These are phyloP conservation scores for Anarrhichthys ocellatus DNA, from an alignment of 2,113 vertebrate genomes.

Conservation along the genomic window DNA sequence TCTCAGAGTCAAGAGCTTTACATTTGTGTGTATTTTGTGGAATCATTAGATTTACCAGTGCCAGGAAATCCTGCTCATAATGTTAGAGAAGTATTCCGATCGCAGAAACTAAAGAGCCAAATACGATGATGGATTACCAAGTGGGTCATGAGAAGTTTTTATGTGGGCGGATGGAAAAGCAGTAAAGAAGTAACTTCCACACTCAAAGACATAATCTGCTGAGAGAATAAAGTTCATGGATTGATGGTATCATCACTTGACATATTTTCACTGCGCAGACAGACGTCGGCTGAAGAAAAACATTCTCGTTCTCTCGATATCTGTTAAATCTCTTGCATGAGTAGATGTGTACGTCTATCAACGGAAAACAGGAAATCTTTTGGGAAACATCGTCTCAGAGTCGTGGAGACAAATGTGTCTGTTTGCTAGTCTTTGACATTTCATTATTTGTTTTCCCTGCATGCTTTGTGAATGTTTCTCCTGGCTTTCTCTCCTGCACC, in stretches of 20 bases:
- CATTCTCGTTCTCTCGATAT: background rate
- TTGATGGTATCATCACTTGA: constrained; percentile 54
- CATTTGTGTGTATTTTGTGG: no score
- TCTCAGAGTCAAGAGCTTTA: no score
- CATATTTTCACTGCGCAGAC: constrained; percentile 31
- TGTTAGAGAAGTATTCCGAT: background rate
- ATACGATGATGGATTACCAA: constrained; percentile 39
- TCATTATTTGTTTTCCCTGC: background rate
- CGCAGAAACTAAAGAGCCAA: constrained; percentile 17
- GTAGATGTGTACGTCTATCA: background rate
- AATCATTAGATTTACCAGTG: no score
- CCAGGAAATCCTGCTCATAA: no score
- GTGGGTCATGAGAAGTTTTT: constrained; percentile 47
- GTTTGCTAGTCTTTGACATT: constrained; percentile 6
- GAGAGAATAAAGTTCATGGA: constrained; percentile 34
- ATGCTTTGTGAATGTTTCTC: background rate
- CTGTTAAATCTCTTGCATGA: background rate
- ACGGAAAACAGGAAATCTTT: constrained; percentile 27
- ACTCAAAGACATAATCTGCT: constrained; percentile 21
- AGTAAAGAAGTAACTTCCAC: constrained; percentile 56
- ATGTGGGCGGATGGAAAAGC: constrained; percentile 44
- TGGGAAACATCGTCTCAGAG: constrained; percentile 5
- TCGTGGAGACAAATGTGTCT: constrained; percentile 30
- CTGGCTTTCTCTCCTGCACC: background rate
- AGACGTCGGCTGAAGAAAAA: constrained; percentile 21